Evolutionary conservation across 2,113 vertebrate species (phyloP).

Genomic region (Nothocercus julius): DNA sequence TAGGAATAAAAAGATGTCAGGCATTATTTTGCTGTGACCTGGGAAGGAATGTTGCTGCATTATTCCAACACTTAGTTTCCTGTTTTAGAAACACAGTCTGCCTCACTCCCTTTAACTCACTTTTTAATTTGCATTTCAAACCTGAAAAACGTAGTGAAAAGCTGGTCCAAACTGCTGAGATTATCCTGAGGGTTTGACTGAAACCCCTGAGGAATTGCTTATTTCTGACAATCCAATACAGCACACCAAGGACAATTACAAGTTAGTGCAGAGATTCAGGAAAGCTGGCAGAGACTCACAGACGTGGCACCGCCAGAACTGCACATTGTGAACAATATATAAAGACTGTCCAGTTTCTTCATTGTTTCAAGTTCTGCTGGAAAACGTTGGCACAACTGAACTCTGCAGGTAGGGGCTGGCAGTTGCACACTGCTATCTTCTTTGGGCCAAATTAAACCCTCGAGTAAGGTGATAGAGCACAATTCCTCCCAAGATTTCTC

Average conservation of each 20-base stretch:
- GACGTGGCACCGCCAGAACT: background rate
- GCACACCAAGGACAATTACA: background rate
- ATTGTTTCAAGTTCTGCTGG: background rate
- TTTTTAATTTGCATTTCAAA: slow-evolving; percentile 22
- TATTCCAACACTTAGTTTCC: background rate
- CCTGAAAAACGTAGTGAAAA: background rate
- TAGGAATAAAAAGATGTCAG: background rate
- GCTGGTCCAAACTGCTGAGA: background rate
- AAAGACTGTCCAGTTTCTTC: background rate
- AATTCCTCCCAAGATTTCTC: slow-evolving; percentile 28
- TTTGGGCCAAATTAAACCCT: slow-evolving; percentile 2
- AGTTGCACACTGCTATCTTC: background rate
- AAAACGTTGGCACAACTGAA: background rate
- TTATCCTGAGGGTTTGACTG: background rate
- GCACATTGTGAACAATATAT: background rate
- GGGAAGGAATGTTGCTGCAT: background rate
- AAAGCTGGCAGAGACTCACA: background rate
- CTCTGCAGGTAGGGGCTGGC: background rate
- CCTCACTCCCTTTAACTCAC: background rate
- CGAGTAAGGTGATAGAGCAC: background rate
- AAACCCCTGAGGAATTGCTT: background rate
- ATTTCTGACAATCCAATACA: background rate
- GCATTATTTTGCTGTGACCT: background rate
- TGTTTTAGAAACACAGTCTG: background rate
- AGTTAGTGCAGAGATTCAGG: background rate